Evolutionary conservation across 1,140 invertebrate genomes (phyloP).

Genomic region (Caenorhabditis brenneri): DNA sequence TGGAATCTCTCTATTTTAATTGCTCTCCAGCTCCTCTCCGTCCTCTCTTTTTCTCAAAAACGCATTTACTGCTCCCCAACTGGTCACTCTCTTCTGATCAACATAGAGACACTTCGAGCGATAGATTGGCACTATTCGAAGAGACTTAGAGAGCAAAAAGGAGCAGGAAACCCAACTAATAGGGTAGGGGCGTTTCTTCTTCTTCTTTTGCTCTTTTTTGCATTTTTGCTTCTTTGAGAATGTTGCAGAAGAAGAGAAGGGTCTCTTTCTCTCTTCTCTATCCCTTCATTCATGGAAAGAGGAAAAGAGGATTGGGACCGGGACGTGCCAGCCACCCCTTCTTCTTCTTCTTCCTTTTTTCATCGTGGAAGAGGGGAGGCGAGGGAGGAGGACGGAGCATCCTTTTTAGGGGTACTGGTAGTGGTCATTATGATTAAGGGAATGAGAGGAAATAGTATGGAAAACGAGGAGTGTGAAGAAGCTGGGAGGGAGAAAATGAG

Average conservation of each 20-base stretch:
- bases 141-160: background rate
- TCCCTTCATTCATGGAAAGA: too few species aligned
- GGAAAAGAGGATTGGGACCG: background rate
- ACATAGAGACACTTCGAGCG: background rate
- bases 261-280: background rate
- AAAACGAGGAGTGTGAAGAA: background rate
- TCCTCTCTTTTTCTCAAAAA: background rate
- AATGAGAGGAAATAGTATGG: background rate
- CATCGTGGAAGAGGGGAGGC: background rate
- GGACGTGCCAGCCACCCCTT: conserved; percentile 33
- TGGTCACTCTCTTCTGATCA: background rate
- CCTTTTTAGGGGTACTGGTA: background rate
- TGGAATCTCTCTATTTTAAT: too few species aligned
- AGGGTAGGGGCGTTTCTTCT: background rate
- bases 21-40: background rate
- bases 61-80: too few species aligned
- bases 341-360: background rate
- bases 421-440: background rate
- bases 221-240: too few species aligned
- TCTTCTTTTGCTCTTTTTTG: too few species aligned
- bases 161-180: conserved; percentile 18
- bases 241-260: background rate
- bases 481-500: background rate
- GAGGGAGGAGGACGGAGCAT: background rate
- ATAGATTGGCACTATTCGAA: background rate